These are phyloP conservation scores for Hypomesus transpacificus DNA, from an alignment of 2,113 vertebrate genomes.

Conservation along the genomic window DNA sequence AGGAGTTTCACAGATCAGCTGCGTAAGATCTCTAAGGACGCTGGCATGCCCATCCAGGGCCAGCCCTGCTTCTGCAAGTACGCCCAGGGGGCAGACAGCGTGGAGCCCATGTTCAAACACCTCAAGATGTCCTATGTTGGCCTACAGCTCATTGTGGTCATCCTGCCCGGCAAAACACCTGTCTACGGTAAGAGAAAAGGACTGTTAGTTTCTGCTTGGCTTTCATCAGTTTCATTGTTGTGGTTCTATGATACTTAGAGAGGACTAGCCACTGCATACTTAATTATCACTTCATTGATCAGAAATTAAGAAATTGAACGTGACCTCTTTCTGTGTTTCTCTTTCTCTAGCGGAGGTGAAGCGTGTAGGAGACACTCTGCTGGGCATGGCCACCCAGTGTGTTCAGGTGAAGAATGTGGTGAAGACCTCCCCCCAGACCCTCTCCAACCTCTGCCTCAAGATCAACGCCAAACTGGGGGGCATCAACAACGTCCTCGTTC, in stretches of 20 bases:
- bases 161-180: slow-evolving; percentile 93
- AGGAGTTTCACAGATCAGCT: slow-evolving; percentile 99
- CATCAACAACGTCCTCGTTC: slow-evolving; percentile 98
- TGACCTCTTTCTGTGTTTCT: background rate
- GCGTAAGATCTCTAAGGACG: slow-evolving; percentile 97
- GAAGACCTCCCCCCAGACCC: slow-evolving; percentile 96
- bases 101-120: slow-evolving; percentile 99
- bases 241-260: background rate
- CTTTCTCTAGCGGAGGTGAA: slow-evolving; percentile 88
- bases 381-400: slow-evolving; percentile 98
- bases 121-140: slow-evolving; percentile 97
- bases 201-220: no score
- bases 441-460: slow-evolving; percentile 98
- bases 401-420: slow-evolving; percentile 99
- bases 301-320: background rate
- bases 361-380: slow-evolving; percentile 93
- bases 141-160: slow-evolving; percentile 97
- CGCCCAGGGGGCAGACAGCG: slow-evolving; percentile 95
- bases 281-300: background rate
- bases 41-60: slow-evolving; percentile 98
- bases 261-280: background rate
- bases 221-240: background rate
- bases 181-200: slow-evolving; percentile 85
- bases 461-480: slow-evolving; percentile 98
- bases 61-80: slow-evolving; percentile 99